Base-by-base conservation (phyloP, 2,888 invertebrate species). In the Zygothrica quintamaculata region DNA sequence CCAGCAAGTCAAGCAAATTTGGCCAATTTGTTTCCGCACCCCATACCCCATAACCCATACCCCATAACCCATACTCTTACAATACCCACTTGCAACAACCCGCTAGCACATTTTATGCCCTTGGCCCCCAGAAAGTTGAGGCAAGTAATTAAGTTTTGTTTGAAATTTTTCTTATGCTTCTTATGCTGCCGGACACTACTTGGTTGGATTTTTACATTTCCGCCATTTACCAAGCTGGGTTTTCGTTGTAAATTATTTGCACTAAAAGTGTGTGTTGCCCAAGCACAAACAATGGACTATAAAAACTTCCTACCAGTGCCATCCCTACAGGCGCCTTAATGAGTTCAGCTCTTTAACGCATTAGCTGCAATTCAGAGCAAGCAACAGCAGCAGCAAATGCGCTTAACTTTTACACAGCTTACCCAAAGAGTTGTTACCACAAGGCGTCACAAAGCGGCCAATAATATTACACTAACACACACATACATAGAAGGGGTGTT, bases 141-240 rank as follows among this genome's bases (percentile, higher is more conserved):
- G 47, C 44, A 77, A 84, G 81, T 80, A 80, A 80, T 80, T 80
- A 80, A 80, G 87, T 80, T 80, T 86, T 80, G 80, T 77, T 80
- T 86, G 81, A 71, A 68, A 74, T 77, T 80, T 79, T 86, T 86
- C 84, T 86, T 79, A 73, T 59, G 84, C 75, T 66, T 64, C 61
- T 61, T 26, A 4, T 8, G 26, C 39, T 62, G 51, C 66, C 64
- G 62, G 76, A 85, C 72, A 78, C 84, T 81, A 75, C 86, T 85
- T 47, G 68, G 22, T 55, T 51, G 69, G 43, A n/a, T n/a, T 46
- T 66, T 69, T 58, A 71, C 79, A 71, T 85, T 78, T 67, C 60
- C 59, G 58, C 67, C 66, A 62, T 61, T 78, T 55, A 58, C 44
- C 62, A 46, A 39, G 50, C n/a, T n/a, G n/a, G n/a, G n/a, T n/a